Conservation (phyloP, 2,888 invertebrate genomes). For the Ormyrus thymus region DNA sequence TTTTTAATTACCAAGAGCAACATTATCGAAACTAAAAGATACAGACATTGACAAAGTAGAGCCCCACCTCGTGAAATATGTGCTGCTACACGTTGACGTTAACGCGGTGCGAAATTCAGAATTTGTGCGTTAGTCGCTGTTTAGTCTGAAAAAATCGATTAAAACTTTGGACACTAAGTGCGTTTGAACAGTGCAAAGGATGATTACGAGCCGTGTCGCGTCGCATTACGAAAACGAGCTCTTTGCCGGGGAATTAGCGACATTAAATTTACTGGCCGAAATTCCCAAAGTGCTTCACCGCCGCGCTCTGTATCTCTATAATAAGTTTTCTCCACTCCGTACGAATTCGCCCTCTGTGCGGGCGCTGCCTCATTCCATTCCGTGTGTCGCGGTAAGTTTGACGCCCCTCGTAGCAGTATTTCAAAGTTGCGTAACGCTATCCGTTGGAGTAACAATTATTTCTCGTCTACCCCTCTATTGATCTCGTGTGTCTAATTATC, state of each 20-base stretch:
- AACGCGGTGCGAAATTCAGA: too few relatives aligned
- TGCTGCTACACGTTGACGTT: too few relatives aligned
- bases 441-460: background rate
- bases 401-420: background rate
- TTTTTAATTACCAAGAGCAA: too few relatives aligned
- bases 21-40: too few relatives aligned
- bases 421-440: background rate
- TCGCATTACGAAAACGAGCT: background rate
- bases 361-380: background rate
- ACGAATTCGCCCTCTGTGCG: background rate
- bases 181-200: background rate
- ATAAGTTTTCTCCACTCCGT: background rate
- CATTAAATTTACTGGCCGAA: slow-evolving; percentile 27
- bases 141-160: background rate
- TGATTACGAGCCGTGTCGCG: background rate
- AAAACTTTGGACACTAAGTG: background rate
- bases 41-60: too few relatives aligned
- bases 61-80: too few relatives aligned
- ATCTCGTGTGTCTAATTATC: too few relatives aligned
- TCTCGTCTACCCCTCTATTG: too few relatives aligned
- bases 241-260: slow-evolving; percentile 12
- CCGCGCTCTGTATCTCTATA: background rate
- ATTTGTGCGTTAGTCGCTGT: too few relatives aligned
- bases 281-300: background rate
- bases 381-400: slow-evolving; percentile 2